Base-by-base conservation (phyloP, 1,140 invertebrate species). In the Druon quercuslanigerum region DNA sequence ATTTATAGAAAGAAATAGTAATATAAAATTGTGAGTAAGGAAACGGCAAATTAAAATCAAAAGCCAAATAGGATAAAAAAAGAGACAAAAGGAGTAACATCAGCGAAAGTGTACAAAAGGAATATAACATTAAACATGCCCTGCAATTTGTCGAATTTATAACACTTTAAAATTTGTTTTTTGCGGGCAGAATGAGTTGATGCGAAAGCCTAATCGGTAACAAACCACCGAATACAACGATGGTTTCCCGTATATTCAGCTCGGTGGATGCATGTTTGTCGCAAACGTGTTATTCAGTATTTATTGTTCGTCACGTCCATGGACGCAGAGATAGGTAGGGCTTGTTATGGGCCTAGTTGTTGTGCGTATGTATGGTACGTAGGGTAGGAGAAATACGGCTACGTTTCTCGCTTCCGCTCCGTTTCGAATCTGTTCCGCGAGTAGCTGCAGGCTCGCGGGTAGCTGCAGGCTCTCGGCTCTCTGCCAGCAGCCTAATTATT, bases 401-500 rank as follows among this genome's bases (percentile, higher is more conserved):
- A 66, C 20, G 33, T 16, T 16, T 16, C 60, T 16, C 82, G 79
- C 79, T 78, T 66, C 73, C 77, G 72, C 74, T 83, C 74, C 72
- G 74, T 73, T 84, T 79, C 81, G 82, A 88, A 87, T 87, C 82
- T 84, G 84, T 85, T 83, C 84, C 76, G 66, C 72, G 60, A 66
- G 25, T 66, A 66, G 82, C 80, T 84, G 81, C 82, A 76, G 83
- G 81, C 82, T 78, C 76, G 66, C 72, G 60, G 33, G 25, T 66
- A 66, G 82, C 80, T 84, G 81, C 82, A 76, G 83, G 81, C 82
- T 78, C 83, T 89, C 84, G 89, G 88, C 88, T 79, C 77, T 80
- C 77, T 86, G 89, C 88, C 90, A 90, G 88, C 82, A 87, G 80
- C 82, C 86, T 89, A 90, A 91, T 91, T 90, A 90, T 89, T 87